A percentile compares a stretch with the other conserved stretches of the same genome.
phyloP scores from a whole-genome alignment of 2,888 invertebrate genomes.

The Sinopyrophorus schimmeli region DNA sequence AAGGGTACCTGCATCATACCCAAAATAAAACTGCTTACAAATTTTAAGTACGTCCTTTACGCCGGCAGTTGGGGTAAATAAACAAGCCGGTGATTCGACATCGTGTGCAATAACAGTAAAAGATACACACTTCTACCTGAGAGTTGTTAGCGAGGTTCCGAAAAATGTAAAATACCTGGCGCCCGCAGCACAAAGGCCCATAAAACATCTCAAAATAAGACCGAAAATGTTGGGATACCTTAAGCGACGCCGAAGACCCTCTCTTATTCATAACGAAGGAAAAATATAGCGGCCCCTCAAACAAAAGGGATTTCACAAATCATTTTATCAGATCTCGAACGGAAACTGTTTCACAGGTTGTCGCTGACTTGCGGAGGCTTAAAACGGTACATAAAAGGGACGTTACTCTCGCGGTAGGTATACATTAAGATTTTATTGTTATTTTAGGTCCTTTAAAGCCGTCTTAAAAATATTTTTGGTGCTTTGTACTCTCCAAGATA shows the following conservation, averaged over 20 bases:
- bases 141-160: constrained; percentile 3
- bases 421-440: constrained; percentile 1
- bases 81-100: constrained; percentile 8
- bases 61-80: constrained; percentile 10
- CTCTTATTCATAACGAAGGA: constrained; percentile 15
- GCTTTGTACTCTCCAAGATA: too few relatives aligned
- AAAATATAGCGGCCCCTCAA: too few relatives aligned
- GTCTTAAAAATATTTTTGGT: too few relatives aligned
- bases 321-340: too few relatives aligned
- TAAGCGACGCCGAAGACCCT: constrained; percentile 13
- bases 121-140: constrained; percentile 8
- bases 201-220: constrained; percentile 29
- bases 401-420: too few relatives aligned
- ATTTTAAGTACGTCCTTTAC: too few relatives aligned
- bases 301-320: constrained; percentile 28
- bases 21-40: too few relatives aligned
- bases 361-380: constrained; percentile 3
- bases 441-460: too few relatives aligned
- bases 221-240: constrained; percentile 10
- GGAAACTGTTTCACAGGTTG: too few relatives aligned
- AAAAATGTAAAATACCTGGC: constrained; percentile 36
- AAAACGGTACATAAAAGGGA: constrained; percentile 8
- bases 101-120: constrained; percentile 8
- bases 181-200: constrained; percentile 32
- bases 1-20: too few relatives aligned